phyloP scores from a whole-genome alignment of 2,888 invertebrate genomes.

The Fragum fragum region DNA sequence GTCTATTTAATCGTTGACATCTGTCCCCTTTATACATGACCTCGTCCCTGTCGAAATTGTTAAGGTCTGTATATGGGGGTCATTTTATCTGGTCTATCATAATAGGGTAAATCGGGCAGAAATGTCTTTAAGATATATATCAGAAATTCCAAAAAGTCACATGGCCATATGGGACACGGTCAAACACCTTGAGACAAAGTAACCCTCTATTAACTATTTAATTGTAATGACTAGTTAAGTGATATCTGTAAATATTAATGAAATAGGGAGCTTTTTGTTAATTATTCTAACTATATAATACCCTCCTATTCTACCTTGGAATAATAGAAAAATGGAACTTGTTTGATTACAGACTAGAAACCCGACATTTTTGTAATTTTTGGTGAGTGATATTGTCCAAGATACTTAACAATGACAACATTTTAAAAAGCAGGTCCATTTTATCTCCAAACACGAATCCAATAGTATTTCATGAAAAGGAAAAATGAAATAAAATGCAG shows the following conservation, averaged over 20 bases:
- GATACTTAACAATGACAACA: too few species aligned
- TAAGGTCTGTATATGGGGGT: background rate
- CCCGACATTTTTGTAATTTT: too few species aligned
- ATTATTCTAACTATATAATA: background rate
- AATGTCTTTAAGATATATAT: slow-evolving; percentile 2
- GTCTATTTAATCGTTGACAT: too few species aligned
- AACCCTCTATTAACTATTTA: background rate
- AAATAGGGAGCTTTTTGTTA: background rate
- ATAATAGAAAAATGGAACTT: too few species aligned
- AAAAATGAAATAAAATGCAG: too few species aligned
- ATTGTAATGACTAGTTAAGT: background rate
- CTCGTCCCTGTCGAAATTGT: background rate
- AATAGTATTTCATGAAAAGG: too few species aligned
- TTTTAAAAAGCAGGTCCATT: too few species aligned
- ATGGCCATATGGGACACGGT: slow-evolving; percentile 7
- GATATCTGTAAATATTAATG: background rate
- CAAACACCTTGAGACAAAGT: slow-evolving; percentile 26
- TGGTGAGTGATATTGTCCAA: too few species aligned
- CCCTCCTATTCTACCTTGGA: background rate
- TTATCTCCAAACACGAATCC: too few species aligned
- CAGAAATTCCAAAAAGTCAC: slow-evolving; percentile 16
- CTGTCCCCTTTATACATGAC: background rate
- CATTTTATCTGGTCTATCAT: background rate
- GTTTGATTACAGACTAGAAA: too few species aligned
- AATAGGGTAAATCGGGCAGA: background rate